These are phyloP conservation scores for Muricea muricata DNA, from an alignment of 92 coral and sea anemone species.

Conservation along the genomic window DNA sequence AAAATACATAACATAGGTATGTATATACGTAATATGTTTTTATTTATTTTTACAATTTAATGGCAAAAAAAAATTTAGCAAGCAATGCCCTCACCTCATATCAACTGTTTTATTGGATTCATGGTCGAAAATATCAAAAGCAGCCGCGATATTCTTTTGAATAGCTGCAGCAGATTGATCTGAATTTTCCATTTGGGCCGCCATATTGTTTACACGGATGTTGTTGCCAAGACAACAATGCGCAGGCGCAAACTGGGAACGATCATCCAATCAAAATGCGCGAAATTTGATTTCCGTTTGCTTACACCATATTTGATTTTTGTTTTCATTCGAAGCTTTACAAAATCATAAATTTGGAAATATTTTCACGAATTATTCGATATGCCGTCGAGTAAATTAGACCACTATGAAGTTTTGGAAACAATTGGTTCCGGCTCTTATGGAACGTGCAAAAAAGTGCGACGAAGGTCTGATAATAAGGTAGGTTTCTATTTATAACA, in stretches of 20 bases:
- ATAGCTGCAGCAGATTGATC: constrained; percentile 90
- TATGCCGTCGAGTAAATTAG: constrained; percentile 90
- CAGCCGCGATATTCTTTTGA: constrained; percentile 86
- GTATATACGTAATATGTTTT: neutral
- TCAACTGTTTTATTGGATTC: constrained; percentile 99
- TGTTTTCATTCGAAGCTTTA: neutral
- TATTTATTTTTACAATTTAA: neutral
- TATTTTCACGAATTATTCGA: neutral
- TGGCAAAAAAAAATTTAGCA: too few relatives aligned
- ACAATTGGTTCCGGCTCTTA: constrained; percentile 95
- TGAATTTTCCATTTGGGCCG: constrained; percentile 77
- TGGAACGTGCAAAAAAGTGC: constrained; percentile 93
- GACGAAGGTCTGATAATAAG: constrained; percentile 89
- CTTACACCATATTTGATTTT: constrained; percentile 21
- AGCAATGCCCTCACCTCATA: constrained; percentile 79
- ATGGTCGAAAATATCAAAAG: constrained; percentile 98
- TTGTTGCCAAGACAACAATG: constrained; percentile 2
- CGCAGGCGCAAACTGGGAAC: constrained; percentile 20
- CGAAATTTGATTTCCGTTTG: constrained; percentile 44
- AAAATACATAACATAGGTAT: neutral
- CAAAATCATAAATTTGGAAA: neutral
- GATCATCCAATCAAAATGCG: constrained; percentile 35
- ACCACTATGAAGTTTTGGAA: constrained; percentile 83
- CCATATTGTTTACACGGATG: constrained; percentile 83
- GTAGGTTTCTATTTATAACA: constrained; percentile 39